A percentile compares a stretch with the other conserved stretches of the same genome.
These are phyloP conservation scores for Cyanoramphus novaezelandiae DNA, from an alignment of 2,113 vertebrate genomes.

Conservation along the genomic window DNA sequence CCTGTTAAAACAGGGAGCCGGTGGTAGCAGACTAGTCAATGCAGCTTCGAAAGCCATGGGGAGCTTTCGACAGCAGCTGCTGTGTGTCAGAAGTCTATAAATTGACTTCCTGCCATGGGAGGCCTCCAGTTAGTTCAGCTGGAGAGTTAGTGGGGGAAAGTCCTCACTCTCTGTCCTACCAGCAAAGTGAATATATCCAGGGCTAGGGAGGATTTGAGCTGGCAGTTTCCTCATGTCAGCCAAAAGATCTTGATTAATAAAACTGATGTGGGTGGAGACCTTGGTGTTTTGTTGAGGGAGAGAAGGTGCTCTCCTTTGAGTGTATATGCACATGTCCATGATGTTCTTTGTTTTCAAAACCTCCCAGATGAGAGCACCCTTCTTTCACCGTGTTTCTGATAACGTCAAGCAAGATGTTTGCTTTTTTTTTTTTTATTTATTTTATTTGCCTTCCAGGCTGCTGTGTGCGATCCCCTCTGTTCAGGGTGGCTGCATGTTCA, in stretches of 20 bases:
- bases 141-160: not conserved
- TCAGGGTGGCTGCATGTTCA: not conserved
- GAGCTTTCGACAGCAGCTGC: conserved; percentile 24
- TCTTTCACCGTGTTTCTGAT: not conserved
- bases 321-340: not conserved
- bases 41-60: fast-evolving
- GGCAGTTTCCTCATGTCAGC: not conserved
- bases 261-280: not conserved
- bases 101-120: conserved; percentile 15
- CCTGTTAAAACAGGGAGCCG: not conserved
- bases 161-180: not conserved
- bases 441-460: not conserved
- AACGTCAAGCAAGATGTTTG: not conserved
- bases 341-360: not conserved
- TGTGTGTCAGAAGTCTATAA: conserved; percentile 24
- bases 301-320: not conserved
- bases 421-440: not conserved
- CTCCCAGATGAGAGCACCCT: not conserved
- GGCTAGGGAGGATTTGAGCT: not conserved
- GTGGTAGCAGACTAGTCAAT: not conserved
- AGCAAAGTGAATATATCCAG: not conserved
- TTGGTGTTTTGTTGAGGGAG: not conserved
- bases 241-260: not conserved
- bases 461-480: not conserved
- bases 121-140: not conserved